These are phyloP conservation scores for Coelinius sp. DNA, from an alignment of 2,888 invertebrate species.

Conservation along the genomic window DNA sequence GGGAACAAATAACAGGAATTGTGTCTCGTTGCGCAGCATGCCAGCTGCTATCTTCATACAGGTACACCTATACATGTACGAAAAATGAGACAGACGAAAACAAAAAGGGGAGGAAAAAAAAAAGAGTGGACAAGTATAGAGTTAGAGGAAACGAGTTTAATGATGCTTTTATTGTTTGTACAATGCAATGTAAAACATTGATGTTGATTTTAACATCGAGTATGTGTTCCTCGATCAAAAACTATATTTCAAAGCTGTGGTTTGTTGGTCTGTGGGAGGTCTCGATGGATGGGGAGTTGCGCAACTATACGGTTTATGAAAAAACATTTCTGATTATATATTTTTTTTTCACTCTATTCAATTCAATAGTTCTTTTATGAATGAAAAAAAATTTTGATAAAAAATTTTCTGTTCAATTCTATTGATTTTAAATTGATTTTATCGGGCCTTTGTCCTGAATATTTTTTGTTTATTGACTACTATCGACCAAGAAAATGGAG, in stretches of 20 bases:
- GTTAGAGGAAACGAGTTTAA: conserved; percentile 26
- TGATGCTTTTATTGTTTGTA: conserved; percentile 13
- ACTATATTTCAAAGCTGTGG: conserved; percentile 20
- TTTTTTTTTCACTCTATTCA: too few relatives aligned
- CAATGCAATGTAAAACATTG: conserved; percentile 19
- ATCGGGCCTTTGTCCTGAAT: too few relatives aligned
- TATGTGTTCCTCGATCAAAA: not conserved
- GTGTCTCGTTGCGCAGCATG: conserved; percentile 66
- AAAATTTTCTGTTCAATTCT: too few relatives aligned
- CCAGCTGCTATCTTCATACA: conserved; percentile 24
- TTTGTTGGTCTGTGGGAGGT: conserved; percentile 5
- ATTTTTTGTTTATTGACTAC: too few relatives aligned
- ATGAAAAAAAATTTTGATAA: too few relatives aligned
- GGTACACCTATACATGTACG: not conserved
- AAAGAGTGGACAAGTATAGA: conserved; percentile 12
- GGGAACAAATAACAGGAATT: conserved; percentile 69
- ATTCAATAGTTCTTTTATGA: not conserved
- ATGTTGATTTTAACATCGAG: not conserved
- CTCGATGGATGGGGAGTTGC: conserved; percentile 4
- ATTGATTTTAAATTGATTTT: too few relatives aligned
- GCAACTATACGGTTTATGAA: not conserved
- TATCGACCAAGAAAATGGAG: too few relatives aligned
- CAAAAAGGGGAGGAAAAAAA: not conserved
- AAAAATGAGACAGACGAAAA: conserved; percentile 14
- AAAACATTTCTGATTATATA: not conserved